Conservation (phyloP, 1,140 invertebrate genomes). For the Mycetomoellerius zeteki region DNA sequence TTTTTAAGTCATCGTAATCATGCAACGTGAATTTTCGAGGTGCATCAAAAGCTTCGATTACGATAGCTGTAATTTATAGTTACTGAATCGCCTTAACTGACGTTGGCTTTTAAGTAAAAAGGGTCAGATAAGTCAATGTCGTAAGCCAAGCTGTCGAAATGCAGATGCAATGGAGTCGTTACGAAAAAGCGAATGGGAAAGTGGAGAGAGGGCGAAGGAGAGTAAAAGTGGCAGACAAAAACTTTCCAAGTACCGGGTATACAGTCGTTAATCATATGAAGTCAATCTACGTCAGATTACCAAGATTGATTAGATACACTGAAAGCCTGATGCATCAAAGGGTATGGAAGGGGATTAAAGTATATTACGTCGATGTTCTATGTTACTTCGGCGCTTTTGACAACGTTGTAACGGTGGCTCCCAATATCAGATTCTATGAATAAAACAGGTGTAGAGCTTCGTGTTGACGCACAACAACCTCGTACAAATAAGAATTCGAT, state of each 20-base stretch:
- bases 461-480: too few species aligned
- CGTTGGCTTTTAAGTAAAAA: constrained; percentile 28
- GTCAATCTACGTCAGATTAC: constrained; percentile 62
- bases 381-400: constrained; percentile 15
- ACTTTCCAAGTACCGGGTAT: constrained; percentile 11
- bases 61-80: constrained; percentile 16
- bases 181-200: constrained; percentile 6
- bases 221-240: constrained; percentile 48
- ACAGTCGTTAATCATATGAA: constrained; percentile 53
- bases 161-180: constrained; percentile 38
- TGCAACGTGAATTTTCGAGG: background rate
- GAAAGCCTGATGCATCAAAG: constrained; percentile 54
- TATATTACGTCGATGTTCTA: constrained; percentile 23
- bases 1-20: background rate
- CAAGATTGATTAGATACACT: constrained; percentile 55
- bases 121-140: constrained; percentile 58
- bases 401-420: background rate
- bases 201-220: background rate
- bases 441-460: background rate
- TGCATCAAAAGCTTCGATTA: constrained; percentile 37
- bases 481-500: background rate
- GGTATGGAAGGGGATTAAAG: constrained; percentile 24
- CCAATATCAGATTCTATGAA: background rate
- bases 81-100: background rate
- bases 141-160: constrained; percentile 24